phyloP scores from a whole-genome alignment of 2,888 invertebrate species.

The Aricia artaxerxes region DNA sequence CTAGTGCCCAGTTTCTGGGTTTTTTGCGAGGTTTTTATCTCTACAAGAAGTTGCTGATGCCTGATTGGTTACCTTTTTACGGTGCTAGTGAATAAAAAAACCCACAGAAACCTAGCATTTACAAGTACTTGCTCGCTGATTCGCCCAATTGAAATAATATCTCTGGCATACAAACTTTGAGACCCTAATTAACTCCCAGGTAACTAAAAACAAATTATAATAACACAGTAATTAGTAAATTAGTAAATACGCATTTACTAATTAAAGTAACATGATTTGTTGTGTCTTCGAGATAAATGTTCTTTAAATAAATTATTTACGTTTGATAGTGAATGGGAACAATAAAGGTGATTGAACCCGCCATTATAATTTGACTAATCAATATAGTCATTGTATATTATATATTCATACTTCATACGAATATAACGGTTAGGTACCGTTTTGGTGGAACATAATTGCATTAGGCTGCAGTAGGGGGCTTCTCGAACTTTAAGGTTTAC shows the following conservation, averaged over 20 bases:
- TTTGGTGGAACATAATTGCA: neutral
- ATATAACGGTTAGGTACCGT: neutral
- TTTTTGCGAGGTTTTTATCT: neutral
- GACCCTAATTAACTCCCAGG: too few species aligned
- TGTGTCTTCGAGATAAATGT: neutral
- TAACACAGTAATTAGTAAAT: neutral
- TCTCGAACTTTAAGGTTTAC: too few species aligned
- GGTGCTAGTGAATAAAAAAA: too few species aligned
- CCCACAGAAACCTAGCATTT: too few species aligned
- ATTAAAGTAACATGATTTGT: neutral
- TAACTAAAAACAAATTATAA: too few species aligned
- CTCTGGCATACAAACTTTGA: neutral
- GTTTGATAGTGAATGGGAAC: neutral
- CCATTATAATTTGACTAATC: neutral
- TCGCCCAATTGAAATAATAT: neutral
- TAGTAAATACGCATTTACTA: neutral
- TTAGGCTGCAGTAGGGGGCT: too few species aligned
- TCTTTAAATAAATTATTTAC: slow-evolving; percentile 10
- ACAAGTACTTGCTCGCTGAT: neutral
- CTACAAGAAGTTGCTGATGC: neutral
- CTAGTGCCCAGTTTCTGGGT: neutral
- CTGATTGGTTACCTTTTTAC: too few species aligned
- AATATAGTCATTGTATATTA: neutral
- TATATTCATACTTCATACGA: neutral
- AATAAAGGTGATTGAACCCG: neutral